A percentile compares a stretch with the other conserved stretches of the same genome.
These are phyloP conservation scores for Taxidea taxus DNA, from an alignment of 2,113 vertebrate genomes.

Conservation along the genomic window DNA sequence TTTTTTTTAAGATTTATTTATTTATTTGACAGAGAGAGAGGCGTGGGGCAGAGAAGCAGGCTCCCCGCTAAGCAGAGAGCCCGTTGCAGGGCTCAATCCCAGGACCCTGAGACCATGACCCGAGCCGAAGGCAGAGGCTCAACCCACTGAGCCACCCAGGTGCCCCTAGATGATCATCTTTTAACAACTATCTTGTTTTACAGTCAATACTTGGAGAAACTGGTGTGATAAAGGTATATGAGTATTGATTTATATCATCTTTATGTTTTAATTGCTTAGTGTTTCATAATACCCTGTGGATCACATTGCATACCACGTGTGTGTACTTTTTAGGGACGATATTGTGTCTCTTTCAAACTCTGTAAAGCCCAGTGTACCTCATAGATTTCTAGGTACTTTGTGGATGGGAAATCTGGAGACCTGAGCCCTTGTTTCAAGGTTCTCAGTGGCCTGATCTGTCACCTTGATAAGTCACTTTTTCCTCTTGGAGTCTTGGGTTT, in stretches of 20 bases:
- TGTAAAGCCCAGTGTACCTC: neutral
- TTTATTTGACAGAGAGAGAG: too few species aligned
- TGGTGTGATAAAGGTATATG: neutral
- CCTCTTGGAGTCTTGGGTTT: neutral
- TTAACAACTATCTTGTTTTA: neutral
- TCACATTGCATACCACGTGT: neutral
- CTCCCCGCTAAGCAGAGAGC: too few species aligned
- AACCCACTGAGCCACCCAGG: too few species aligned
- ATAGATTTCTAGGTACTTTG: neutral
- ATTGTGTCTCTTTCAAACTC: neutral
- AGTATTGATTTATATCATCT: neutral
- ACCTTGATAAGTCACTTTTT: neutral
- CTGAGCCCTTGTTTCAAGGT: neutral
- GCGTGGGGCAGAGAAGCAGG: too few species aligned
- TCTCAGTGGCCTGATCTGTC: neutral
- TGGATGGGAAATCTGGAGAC: neutral
- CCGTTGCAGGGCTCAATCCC: fast-evolving
- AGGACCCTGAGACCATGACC: too few species aligned
- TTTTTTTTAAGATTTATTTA: neutral
- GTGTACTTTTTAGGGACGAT: neutral
- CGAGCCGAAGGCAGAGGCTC: too few species aligned
- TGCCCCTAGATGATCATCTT: neutral
- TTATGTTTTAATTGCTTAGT: neutral
- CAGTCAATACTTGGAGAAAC: neutral
- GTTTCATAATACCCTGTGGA: neutral